A percentile compares a stretch with the other conserved stretches of the same genome.
Evolutionary conservation across 2,888 invertebrate species (phyloP).

Genomic region (Cryptus viduatorius): DNA sequence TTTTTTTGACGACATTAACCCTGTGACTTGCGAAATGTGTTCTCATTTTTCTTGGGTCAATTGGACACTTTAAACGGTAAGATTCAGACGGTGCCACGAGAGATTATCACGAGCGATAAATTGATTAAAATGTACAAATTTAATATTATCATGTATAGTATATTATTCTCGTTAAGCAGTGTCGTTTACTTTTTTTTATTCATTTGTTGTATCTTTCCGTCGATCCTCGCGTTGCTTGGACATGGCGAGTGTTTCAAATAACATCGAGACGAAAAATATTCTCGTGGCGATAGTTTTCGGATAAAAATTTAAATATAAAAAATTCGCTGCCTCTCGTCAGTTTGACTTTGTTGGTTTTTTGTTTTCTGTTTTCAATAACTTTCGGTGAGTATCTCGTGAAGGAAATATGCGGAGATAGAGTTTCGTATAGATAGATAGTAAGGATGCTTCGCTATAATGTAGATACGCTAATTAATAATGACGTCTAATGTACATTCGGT

Average conservation of each 20-base stretch:
- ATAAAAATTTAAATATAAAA: slow-evolving; percentile 67
- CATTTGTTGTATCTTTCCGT: background rate
- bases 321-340: slow-evolving; percentile 37
- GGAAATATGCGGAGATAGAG: slow-evolving; percentile 30
- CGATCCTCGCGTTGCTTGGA: background rate
- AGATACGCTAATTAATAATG: slow-evolving; percentile 48
- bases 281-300: slow-evolving; percentile 17
- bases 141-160: slow-evolving; percentile 20
- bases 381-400: slow-evolving; percentile 29
- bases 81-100: slow-evolving; percentile 60
- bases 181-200: slow-evolving; percentile 3
- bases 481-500: slow-evolving; percentile 43
- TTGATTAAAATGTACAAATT: slow-evolving; percentile 63
- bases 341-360: background rate
- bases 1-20: background rate
- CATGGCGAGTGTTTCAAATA: background rate
- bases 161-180: slow-evolving; percentile 16
- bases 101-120: slow-evolving; percentile 27
- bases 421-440: slow-evolving; percentile 12
- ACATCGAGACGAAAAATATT: slow-evolving; percentile 21
- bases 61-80: slow-evolving; percentile 48
- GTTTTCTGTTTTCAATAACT: slow-evolving; percentile 12
- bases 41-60: slow-evolving; percentile 6
- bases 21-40: slow-evolving; percentile 10
- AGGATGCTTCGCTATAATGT: slow-evolving; percentile 36